Evolutionary conservation across 2,797 vertebrate species (phyloP).

Genomic region (Galaxias olidus): DNA sequence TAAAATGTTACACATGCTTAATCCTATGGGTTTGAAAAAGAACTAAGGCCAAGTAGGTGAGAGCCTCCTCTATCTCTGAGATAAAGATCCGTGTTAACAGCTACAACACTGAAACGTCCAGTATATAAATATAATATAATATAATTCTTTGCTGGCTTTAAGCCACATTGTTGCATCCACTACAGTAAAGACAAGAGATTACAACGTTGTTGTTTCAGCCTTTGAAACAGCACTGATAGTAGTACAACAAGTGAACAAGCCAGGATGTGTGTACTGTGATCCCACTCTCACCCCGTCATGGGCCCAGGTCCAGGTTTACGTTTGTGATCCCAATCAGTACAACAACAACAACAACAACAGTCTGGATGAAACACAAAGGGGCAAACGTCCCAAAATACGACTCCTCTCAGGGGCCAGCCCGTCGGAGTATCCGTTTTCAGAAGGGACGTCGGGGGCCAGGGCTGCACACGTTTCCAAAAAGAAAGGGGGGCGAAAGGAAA

Average conservation of each 20-base stretch:
- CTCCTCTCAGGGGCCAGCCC: slow-evolving; percentile 32
- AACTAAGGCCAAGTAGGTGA: too few relatives aligned
- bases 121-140: too few relatives aligned
- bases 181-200: too few relatives aligned
- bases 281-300: slow-evolving; percentile 25
- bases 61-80: too few relatives aligned
- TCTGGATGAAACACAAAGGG: slow-evolving; percentile 58
- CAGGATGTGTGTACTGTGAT: slow-evolving; percentile 49
- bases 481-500: slow-evolving; percentile 40
- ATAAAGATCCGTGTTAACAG: too few relatives aligned
- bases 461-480: slow-evolving; percentile 22
- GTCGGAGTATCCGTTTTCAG: slow-evolving; percentile 31
- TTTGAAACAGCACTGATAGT: slow-evolving; percentile 48
- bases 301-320: slow-evolving; percentile 47
- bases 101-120: too few relatives aligned
- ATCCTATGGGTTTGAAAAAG: neutral
- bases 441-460: slow-evolving; percentile 23
- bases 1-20: neutral
- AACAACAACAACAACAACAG: slow-evolving; percentile 43
- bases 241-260: slow-evolving; percentile 53
- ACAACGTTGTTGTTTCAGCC: too few relatives aligned
- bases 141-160: slow-evolving; percentile 37
- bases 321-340: slow-evolving; percentile 52
- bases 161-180: slow-evolving; percentile 27
- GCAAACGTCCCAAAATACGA: slow-evolving; percentile 46